phyloP scores from a whole-genome alignment of 2,888 invertebrate species.

The Rotaria socialis region DNA sequence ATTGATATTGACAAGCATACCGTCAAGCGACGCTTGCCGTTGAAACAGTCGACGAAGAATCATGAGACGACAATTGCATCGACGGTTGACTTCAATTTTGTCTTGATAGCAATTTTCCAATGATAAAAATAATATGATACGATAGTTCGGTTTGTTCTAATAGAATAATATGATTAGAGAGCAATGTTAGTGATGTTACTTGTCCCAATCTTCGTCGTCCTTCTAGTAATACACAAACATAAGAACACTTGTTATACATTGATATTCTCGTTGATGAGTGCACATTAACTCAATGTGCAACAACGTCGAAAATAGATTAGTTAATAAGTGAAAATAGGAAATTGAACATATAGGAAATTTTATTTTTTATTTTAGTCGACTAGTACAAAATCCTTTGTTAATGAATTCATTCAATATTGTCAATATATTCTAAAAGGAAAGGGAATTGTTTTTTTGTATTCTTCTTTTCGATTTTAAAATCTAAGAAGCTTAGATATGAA shows the following conservation, averaged over 20 bases:
- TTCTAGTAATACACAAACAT: neutral
- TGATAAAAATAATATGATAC: neutral
- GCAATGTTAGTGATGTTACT: neutral
- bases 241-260: neutral
- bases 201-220: neutral
- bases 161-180: neutral
- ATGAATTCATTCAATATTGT: neutral
- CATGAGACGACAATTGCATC: slow-evolving; percentile 1
- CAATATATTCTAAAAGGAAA: neutral
- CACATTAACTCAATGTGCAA: neutral
- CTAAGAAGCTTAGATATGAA: neutral
- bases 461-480: too few species aligned
- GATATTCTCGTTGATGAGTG: neutral
- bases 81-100: neutral
- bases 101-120: neutral
- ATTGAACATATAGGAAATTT: too few species aligned
- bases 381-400: neutral
- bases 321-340: neutral
- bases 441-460: too few species aligned
- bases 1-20: neutral
- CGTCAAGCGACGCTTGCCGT: neutral
- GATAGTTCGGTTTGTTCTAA: neutral
- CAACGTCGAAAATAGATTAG: neutral
- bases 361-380: neutral
- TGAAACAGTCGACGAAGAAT: neutral